Conservation (phyloP, 2,888 invertebrate species). For the Caenorhabditis becei region DNA sequence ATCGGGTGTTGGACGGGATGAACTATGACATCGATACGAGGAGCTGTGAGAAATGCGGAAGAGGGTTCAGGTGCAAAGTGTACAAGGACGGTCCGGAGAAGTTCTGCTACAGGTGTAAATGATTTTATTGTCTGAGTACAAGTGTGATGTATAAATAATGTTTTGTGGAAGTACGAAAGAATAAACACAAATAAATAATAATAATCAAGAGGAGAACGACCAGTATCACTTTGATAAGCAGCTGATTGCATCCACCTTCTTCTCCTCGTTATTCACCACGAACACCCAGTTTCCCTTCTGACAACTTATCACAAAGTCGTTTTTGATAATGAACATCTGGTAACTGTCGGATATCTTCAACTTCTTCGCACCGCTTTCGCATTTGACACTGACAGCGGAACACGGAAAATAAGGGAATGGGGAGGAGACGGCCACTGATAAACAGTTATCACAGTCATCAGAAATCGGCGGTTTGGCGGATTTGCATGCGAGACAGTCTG, state of each 20-base stretch:
- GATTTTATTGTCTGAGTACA: background rate
- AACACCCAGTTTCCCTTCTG: conserved; percentile 31
- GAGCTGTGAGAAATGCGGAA: conserved; percentile 47
- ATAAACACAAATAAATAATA: conserved; percentile 7
- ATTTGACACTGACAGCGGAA: conserved; percentile 25
- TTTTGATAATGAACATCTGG: conserved; percentile 6
- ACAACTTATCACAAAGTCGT: conserved; percentile 28
- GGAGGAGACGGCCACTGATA: background rate
- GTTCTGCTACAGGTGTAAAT: conserved; percentile 39
- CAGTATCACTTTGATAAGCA: conserved; percentile 19
- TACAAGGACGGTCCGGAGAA: conserved; percentile 41
- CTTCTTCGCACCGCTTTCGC: conserved; percentile 22
- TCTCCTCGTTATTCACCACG: background rate
- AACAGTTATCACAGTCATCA: conserved; percentile 21
- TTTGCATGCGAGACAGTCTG: conserved; percentile 36
- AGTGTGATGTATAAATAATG: background rate
- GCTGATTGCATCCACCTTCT: conserved; percentile 27
- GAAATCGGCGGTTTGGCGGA: background rate
- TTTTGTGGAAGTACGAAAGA: too few species aligned
- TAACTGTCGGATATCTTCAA: conserved; percentile 18
- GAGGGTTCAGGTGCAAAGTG: conserved; percentile 37
- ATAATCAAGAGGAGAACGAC: background rate
- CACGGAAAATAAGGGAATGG: conserved; percentile 40
- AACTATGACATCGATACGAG: conserved; percentile 50
- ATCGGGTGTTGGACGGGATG: conserved; percentile 40